phyloP scores from a whole-genome alignment of 2,113 vertebrate genomes.

The Bubo blakistoni region DNA sequence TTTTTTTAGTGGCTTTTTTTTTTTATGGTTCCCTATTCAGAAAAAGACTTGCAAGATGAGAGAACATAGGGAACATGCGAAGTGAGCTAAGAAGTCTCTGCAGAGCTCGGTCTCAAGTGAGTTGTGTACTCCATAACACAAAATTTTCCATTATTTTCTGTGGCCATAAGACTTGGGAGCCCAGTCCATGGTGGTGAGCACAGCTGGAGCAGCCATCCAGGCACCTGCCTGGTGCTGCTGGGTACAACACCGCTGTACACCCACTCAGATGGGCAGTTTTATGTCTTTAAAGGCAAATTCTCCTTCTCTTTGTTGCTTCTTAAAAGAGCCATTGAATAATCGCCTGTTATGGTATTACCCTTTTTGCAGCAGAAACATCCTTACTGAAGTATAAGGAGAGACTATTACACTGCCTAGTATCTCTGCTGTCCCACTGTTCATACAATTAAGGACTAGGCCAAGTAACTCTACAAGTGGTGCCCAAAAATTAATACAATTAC shows the following conservation, averaged over 20 bases:
- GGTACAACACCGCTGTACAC: not conserved
- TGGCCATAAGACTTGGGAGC: not conserved
- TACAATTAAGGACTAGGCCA: not conserved
- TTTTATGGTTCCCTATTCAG: not conserved
- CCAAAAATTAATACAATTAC: not conserved
- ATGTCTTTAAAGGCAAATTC: not conserved
- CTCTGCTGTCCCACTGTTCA: not conserved
- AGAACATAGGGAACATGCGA: not conserved
- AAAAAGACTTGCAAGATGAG: not conserved
- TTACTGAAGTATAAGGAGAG: not conserved
- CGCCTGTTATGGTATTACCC: too few relatives aligned
- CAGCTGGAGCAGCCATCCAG: not conserved
- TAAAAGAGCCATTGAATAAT: not conserved
- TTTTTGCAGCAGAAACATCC: not conserved
- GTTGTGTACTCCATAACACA: not conserved
- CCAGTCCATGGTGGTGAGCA: accelerated
- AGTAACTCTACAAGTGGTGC: not conserved
- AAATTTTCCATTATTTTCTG: not conserved
- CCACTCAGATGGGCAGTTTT: not conserved
- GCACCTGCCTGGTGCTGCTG: accelerated
- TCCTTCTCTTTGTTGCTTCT: not conserved
- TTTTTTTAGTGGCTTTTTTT: not conserved
- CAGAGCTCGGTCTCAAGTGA: not conserved
- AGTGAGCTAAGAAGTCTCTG: not conserved
- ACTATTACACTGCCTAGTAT: not conserved